Base-by-base conservation (phyloP, 2,113 vertebrate genomes). In the Sceloporus undulatus region DNA sequence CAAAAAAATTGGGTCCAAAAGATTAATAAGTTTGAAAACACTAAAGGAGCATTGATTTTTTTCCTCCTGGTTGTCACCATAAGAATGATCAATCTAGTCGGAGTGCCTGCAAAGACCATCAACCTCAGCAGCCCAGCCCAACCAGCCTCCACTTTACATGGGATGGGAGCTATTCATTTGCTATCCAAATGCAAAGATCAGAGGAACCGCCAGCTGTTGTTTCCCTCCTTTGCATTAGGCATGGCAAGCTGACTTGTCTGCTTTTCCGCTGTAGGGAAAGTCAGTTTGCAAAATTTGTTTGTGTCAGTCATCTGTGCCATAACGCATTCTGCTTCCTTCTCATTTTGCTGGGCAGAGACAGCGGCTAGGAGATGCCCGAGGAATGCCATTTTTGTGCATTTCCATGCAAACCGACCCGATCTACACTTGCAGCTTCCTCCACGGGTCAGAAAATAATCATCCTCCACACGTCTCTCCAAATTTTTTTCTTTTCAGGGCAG, bases 201-300 rank as follows among this genome's bases (percentile, higher is more conserved):
- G 40, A 48, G 2, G 77, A 42, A 54, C 68, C 65, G 5, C 16
- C 1, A 7, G 84, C 19, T 65, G 9, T 42, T n/a, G 1, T 5
- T 21, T 38, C 74, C 74, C 16, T 42, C 78, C 65, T 94, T 92
- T 93, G 92, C 93, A 93, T 93, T 18, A 40, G 1, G 70, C 88
- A 89, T 66, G 86, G 87, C 88, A 92, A 91, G 42, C 3, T 11
- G 65, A 59, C 54, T 19, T 82, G 82, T 59, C 54, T 59, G 56
- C 8, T 9, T n/a, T 34, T 59, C 18, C 71, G 52, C 87, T 19
- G 83, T 29, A 54, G 19, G 86, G 84, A 79, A 62, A 25, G 56
- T 6, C 75, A 9, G 52, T 85, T 77, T 14, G 27, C 56, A 38
- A 25, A 0, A 29, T 77, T 59, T 87, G 48, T 52, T 88, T 84